These are phyloP conservation scores for Dipodomys merriami DNA, from an alignment of 2,113 vertebrate species.

Conservation along the genomic window DNA sequence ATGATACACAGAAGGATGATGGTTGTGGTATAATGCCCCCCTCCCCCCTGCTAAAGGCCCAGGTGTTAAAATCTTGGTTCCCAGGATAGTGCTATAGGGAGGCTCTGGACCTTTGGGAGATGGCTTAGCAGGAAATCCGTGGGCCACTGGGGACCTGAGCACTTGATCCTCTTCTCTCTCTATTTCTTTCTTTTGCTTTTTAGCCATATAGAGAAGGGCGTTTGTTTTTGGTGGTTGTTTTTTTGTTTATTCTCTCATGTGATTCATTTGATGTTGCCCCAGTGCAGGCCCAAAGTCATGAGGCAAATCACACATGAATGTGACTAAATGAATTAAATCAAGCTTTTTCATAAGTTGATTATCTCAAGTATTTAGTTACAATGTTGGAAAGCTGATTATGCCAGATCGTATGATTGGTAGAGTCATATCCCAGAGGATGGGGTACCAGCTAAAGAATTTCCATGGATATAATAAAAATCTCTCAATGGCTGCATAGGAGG, in stretches of 20 bases:
- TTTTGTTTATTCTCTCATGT: too few relatives aligned
- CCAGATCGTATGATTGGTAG: neutral
- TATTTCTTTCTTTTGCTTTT: neutral
- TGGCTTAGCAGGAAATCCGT: too few relatives aligned
- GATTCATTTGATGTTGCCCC: neutral
- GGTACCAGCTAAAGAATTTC: neutral
- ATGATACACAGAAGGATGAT: neutral
- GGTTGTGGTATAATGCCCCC: neutral
- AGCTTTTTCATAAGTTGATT: neutral
- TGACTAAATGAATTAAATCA: neutral
- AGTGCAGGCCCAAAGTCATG: neutral
- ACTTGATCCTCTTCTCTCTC: neutral
- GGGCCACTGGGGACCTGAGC: too few relatives aligned
- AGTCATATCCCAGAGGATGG: neutral
- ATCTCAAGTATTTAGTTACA: neutral
- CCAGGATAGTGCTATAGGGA: neutral
- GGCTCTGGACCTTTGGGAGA: neutral
- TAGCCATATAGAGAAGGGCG: neutral
- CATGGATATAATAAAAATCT: neutral
- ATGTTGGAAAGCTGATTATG: neutral
- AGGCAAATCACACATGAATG: neutral
- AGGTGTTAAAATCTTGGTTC: neutral
- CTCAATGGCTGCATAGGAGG: neutral
- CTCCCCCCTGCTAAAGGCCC: too few relatives aligned
- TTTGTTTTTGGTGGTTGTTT: too few relatives aligned